Conservation (phyloP, 2,888 invertebrate genomes). For the Myopa tessellatipennis region DNA sequence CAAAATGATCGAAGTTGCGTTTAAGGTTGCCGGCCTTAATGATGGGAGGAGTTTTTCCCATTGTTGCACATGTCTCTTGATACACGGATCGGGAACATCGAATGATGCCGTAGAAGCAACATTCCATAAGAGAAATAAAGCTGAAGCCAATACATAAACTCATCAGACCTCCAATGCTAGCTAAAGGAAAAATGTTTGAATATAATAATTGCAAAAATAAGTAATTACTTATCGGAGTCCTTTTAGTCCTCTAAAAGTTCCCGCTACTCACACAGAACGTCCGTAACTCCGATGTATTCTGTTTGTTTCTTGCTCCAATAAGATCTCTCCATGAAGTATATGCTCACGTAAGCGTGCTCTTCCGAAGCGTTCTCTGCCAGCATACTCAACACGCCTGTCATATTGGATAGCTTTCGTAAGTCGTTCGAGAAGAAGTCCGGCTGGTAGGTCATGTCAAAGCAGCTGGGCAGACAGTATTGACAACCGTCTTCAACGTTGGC, state of each 20-base stretch:
- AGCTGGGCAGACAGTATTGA: slow-evolving; percentile 75
- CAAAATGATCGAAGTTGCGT: background rate
- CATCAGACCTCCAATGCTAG: slow-evolving; percentile 32
- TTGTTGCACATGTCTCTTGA: background rate
- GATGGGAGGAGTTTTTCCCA: no score
- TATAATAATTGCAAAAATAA: no score
- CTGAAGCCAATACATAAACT: slow-evolving; percentile 35
- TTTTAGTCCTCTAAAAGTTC: no score
- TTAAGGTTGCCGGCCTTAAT: no score
- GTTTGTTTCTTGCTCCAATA: slow-evolving; percentile 80
- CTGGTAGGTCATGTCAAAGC: slow-evolving; percentile 78
- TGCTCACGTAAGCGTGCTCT: slow-evolving; percentile 73
- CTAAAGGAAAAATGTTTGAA: no score
- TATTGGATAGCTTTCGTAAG: slow-evolving; percentile 61
- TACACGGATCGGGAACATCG: slow-evolving; percentile 51
- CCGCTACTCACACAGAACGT: slow-evolving; percentile 75
- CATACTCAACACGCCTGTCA: slow-evolving; percentile 56
- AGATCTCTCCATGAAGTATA: slow-evolving; percentile 78
- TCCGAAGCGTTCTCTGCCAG: slow-evolving; percentile 48
- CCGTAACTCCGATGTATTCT: slow-evolving; percentile 82
- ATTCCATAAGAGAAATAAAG: slow-evolving; percentile 33
- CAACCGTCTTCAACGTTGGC: background rate
- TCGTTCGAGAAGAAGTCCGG: slow-evolving; percentile 73
- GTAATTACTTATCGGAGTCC: no score
- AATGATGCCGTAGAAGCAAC: slow-evolving; percentile 28